Evolutionary conservation across 2,113 vertebrate genomes (phyloP).

Genomic region (Macroglossus sobrinus): DNA sequence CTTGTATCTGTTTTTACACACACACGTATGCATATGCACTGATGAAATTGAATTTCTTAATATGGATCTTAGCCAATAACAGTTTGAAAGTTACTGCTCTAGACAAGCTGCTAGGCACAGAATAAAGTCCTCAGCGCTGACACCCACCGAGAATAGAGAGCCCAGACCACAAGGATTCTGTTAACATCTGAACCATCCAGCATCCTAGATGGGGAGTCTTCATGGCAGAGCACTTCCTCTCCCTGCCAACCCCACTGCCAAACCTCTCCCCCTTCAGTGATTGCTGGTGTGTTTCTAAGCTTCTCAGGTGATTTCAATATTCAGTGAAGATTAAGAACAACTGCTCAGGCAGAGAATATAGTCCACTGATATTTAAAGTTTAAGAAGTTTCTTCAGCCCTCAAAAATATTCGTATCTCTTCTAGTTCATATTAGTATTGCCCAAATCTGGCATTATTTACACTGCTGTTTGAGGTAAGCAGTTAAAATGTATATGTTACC

Average conservation of each 20-base stretch:
- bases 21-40: background rate
- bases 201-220: background rate
- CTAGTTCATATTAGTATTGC: background rate
- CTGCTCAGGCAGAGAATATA: background rate
- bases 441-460: background rate
- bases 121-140: background rate
- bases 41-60: background rate
- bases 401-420: background rate
- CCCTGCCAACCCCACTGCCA: background rate
- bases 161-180: background rate
- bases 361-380: background rate
- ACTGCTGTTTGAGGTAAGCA: background rate
- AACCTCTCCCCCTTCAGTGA: no score
- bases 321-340: background rate
- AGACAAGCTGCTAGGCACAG: background rate
- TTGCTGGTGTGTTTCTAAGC: background rate
- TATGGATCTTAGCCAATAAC: background rate
- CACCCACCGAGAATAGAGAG: background rate
- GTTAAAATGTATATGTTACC: background rate
- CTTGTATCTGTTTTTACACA: background rate
- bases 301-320: background rate
- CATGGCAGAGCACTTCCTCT: background rate
- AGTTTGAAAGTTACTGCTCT: background rate
- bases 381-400: background rate
- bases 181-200: background rate